phyloP scores from a whole-genome alignment of 1,140 invertebrate species.

The Parasteatoda tepidariorum region DNA sequence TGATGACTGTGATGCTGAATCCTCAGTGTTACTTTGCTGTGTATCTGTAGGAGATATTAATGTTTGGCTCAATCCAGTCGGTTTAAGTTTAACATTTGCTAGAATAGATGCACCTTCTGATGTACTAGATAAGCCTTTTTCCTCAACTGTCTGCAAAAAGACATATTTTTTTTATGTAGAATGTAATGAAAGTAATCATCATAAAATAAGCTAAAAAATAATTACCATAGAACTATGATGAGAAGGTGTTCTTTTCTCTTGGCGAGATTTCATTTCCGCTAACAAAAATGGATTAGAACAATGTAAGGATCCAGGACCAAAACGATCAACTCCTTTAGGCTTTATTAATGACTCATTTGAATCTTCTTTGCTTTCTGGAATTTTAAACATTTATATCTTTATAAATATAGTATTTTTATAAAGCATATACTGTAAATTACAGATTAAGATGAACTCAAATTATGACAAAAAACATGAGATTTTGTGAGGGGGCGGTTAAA shows the following conservation, averaged over 20 bases:
- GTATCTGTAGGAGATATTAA: constrained; percentile 71
- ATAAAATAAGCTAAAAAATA: no score
- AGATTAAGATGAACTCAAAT: no score
- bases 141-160: constrained; percentile 71
- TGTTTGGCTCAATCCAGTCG: constrained; percentile 67
- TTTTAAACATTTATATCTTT: neutral
- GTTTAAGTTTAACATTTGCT: constrained; percentile 68
- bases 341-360: constrained; percentile 3
- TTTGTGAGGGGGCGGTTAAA: no score
- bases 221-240: constrained; percentile 67
- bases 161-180: no score
- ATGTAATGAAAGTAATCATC: no score
- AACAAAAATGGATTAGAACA: constrained; percentile 64
- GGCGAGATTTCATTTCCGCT: constrained; percentile 70
- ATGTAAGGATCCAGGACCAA: constrained; percentile 36
- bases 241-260: constrained; percentile 68
- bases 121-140: constrained; percentile 67
- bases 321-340: constrained; percentile 38
- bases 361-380: constrained; percentile 30
- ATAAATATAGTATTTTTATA: no score
- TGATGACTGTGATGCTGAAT: constrained; percentile 9
- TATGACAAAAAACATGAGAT: no score
- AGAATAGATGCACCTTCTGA: constrained; percentile 62
- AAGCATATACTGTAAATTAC: no score
- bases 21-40: constrained; percentile 59